Evolutionary conservation across 2,113 vertebrate genomes (phyloP), one percentile per base, ranked within the genome.

Genomic region (Centrocercus urophasianus): DNA sequence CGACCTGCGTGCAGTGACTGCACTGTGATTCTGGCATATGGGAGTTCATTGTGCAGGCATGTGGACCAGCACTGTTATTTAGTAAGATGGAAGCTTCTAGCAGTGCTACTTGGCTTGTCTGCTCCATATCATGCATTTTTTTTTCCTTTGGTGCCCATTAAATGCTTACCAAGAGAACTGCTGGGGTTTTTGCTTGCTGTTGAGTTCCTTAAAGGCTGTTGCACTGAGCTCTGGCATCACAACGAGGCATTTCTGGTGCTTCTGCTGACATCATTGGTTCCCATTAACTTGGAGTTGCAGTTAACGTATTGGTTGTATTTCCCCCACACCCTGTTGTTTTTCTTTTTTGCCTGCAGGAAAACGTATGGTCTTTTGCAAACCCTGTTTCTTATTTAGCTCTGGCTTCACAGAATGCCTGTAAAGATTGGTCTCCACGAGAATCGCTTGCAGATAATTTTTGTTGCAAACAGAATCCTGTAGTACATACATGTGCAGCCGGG

Each of bases 361-460:
- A 91, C 0, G n/a, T 78, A 89, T 72, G 89, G 4, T 4, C 73
- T 90, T 88, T 61, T 19, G 6, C 57, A 72, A 72, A 63, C 6
- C 1, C 52, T 85, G 82, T 71, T 89, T 94, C 72, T 69, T 83
- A 80, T 90, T 96, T 94, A 96, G 83, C 65, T 93, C 76, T 91
- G 91, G 93, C 90, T 95, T 95, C 77, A 52, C 94, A 88, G 71
- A 59, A 90, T 95, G 94, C 94, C 71, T 95, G 72, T 50, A 67
- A 86, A 88, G 95, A 93, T 57, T 75, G 57, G 64, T 76, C 79
- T 95, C 73, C 89, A 27, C 24, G 72, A 93, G 93, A 93, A 86
- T 93, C 38, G 45, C 43, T 50, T 86, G 90, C 88, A 91, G 79
- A 90, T 73, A 78, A 69, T 81, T 90, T 88, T 95, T 85, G 74